These are phyloP conservation scores for Notarius quadriscutis DNA, from an alignment of 2,113 vertebrate genomes.

Conservation along the genomic window DNA sequence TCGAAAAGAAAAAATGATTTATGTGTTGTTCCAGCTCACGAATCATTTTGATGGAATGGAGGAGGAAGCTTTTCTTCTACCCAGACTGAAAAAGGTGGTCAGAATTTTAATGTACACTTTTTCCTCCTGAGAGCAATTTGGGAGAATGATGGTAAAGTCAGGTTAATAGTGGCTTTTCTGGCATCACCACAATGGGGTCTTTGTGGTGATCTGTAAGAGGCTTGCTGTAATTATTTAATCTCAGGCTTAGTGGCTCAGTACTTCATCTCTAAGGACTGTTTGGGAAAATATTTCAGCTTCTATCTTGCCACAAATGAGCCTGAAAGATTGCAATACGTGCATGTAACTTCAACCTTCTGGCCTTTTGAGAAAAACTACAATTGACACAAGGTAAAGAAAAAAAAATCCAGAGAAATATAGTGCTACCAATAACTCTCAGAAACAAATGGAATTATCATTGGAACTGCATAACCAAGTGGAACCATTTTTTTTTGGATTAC, in stretches of 20 bases:
- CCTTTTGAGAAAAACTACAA: slow-evolving; percentile 38
- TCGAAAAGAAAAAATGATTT: slow-evolving; percentile 41
- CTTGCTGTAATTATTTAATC: slow-evolving; percentile 64
- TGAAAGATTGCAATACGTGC: slow-evolving; percentile 26
- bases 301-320: slow-evolving; percentile 41
- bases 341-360: slow-evolving; percentile 38
- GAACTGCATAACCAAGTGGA: neutral
- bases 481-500: neutral
- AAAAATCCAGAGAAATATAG: neutral
- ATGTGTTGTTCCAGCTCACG: slow-evolving; percentile 32
- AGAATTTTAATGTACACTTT: slow-evolving; percentile 48
- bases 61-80: slow-evolving; percentile 49
- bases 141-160: slow-evolving; percentile 56
- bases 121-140: slow-evolving; percentile 55
- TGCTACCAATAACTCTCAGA: neutral
- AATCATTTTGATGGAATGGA: slow-evolving; percentile 17
- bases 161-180: slow-evolving; percentile 59
- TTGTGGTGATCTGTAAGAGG: slow-evolving; percentile 59
- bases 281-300: slow-evolving; percentile 53
- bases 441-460: slow-evolving; percentile 6
- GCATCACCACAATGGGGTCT: slow-evolving; percentile 59
- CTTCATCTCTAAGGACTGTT: slow-evolving; percentile 39
- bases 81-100: slow-evolving; percentile 38
- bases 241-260: slow-evolving; percentile 36
- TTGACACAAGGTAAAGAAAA: neutral